These are phyloP conservation scores for Andricus quercusramuli DNA, from an alignment of 2,888 invertebrate genomes.

Conservation along the genomic window DNA sequence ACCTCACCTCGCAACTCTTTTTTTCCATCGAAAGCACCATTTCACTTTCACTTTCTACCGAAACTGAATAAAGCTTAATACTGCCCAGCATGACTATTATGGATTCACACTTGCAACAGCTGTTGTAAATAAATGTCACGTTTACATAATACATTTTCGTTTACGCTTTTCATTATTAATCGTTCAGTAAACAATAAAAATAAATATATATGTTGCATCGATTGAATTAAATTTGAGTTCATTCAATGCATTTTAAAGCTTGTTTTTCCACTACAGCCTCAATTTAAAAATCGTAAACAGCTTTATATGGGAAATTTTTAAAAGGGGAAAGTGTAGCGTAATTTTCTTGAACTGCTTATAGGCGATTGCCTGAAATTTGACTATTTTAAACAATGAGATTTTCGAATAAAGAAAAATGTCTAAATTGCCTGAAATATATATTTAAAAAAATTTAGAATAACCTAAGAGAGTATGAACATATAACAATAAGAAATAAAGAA, in stretches of 20 bases:
- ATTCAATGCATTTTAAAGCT: slow-evolving; percentile 4
- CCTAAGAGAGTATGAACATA: too few species aligned
- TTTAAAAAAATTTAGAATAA: too few species aligned
- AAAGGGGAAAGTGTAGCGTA: not conserved
- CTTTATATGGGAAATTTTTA: not conserved
- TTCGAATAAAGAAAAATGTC: too few species aligned
- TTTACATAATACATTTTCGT: slow-evolving; percentile 37
- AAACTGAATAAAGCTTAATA: slow-evolving; percentile 42
- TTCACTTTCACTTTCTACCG: slow-evolving; percentile 73
- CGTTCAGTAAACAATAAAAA: slow-evolving; percentile 27
- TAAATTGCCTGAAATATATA: too few species aligned
- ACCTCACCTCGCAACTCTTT: slow-evolving; percentile 41
- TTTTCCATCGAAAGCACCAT: slow-evolving; percentile 63
- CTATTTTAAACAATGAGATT: too few species aligned
- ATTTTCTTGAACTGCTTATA: not conserved
- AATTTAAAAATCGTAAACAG: not conserved
- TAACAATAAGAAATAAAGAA: too few species aligned
- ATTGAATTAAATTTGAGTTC: slow-evolving; percentile 28
- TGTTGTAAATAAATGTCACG: slow-evolving; percentile 39
- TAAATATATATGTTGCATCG: slow-evolving; percentile 36
- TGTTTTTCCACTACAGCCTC: not conserved
- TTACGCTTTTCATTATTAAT: slow-evolving; percentile 36
- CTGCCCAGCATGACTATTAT: slow-evolving; percentile 20
- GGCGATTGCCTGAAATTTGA: too few species aligned
- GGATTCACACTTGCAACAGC: slow-evolving; percentile 38